These are phyloP conservation scores for Macrotrachela quadricornifera DNA, from an alignment of 1,140 invertebrate species.

Conservation along the genomic window DNA sequence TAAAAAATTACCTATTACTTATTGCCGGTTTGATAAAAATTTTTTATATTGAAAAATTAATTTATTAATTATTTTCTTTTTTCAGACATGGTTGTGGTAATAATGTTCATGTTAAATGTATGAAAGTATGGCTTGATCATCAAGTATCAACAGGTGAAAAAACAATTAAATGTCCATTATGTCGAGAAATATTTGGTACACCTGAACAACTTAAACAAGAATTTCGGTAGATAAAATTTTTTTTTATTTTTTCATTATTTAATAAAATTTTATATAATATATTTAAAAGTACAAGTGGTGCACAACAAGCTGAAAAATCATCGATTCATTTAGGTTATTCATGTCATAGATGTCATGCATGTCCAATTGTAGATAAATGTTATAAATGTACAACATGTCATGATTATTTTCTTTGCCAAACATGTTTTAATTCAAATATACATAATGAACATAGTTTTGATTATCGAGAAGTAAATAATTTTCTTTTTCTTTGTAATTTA, in stretches of 20 bases:
- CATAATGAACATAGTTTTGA: constrained; percentile 25
- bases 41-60: background rate
- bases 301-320: constrained; percentile 10
- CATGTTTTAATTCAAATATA: constrained; percentile 25
- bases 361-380: constrained; percentile 29
- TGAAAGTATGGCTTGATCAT: constrained; percentile 30
- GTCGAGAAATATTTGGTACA: constrained; percentile 29
- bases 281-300: constrained; percentile 10
- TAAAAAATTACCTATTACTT: constrained; percentile 27
- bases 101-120: constrained; percentile 31
- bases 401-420: constrained; percentile 22
- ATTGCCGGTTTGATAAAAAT: constrained; percentile 22
- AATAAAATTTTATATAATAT: background rate
- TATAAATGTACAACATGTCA: constrained; percentile 25
- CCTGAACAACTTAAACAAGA: constrained; percentile 23
- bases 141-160: constrained; percentile 21
- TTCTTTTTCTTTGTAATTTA: background rate
- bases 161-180: constrained; percentile 26
- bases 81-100: constrained; percentile 29
- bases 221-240: constrained; percentile 14
- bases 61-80: background rate
- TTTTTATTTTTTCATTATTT: background rate
- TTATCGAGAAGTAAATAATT: constrained; percentile 22
- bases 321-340: constrained; percentile 18
- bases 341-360: constrained; percentile 19